Evolutionary conservation across 2,797 vertebrate species (phyloP), one percentile per base, ranked within the genome.

Genomic region (Pipistrellus kuhlii): DNA sequence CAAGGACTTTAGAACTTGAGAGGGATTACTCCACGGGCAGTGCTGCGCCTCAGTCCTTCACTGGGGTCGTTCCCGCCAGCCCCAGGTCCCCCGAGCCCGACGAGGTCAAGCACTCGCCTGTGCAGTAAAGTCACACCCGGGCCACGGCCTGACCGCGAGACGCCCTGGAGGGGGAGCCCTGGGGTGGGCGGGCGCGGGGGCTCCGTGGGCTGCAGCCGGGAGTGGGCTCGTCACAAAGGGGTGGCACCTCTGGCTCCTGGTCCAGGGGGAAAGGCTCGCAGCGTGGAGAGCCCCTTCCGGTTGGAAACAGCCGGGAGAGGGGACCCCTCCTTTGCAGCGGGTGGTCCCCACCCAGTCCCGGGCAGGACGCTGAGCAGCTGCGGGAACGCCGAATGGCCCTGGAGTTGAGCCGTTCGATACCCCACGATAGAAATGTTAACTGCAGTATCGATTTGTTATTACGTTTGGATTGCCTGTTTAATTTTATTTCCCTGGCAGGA

Each of bases 401-500:
- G 8, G 87, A 69, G 64, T 8, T 62, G 20, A 82, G 32, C 66
- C 41, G 18, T 81, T 87, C 93, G 12, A 94, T 95, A 76, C 83
- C 1, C 17, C 44, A 94, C 88, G 75, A 57, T 88, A 73, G 93
- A 94, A 88, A 95, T 96, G 64, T 94, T 95, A 55, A 97, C 85
- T 95, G 57, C 46, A 2, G 20, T 75, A 83, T 94, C 12, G 96
- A 97, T 96, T 97, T 96, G 94, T 97, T 73, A 95, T 97, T 85
- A 97, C 6, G 30, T 97, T 96, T 94, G 76, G 96, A 97, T 97
- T 94, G 96, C 76, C 78, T 97, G 27, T 97, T 95, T 93, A 93
- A 90, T 27, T 7, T 59, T 91, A 96, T 91, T 93, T 94, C 6
- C 8, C 59, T 97, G 92, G 78, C 57, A 97, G 93, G 85, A 95